A percentile compares a stretch with the other conserved stretches of the same genome.
Evolutionary conservation across 2,888 invertebrate species (phyloP).

Genomic region (Latrodectus hesperus): DNA sequence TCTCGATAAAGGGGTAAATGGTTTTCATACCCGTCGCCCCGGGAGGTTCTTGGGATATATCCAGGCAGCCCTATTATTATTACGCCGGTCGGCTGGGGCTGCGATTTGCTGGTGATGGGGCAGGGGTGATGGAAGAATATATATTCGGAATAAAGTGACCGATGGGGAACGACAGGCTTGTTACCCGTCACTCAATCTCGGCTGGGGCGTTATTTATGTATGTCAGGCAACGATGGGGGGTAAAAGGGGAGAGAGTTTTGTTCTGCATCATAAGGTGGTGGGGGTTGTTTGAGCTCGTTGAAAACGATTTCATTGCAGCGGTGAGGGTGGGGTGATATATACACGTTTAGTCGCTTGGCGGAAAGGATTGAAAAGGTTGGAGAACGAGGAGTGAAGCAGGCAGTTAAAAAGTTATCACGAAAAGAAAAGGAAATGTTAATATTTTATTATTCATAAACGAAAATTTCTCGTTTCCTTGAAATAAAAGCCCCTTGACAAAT

Average conservation of each 20-base stretch:
- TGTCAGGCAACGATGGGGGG: neutral
- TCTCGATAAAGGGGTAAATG: slow-evolving; percentile 65
- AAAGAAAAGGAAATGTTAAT: neutral
- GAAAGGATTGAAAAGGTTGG: neutral
- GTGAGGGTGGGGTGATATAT: neutral
- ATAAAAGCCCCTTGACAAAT: neutral
- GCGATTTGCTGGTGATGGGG: slow-evolving; percentile 40
- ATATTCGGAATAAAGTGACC: slow-evolving; percentile 63
- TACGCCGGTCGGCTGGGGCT: slow-evolving; percentile 14
- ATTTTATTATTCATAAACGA: neutral
- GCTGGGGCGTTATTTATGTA: neutral
- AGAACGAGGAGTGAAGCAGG: neutral
- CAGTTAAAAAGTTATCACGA: neutral
- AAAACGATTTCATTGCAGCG: slow-evolving; percentile 19
- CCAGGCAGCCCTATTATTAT: slow-evolving; percentile 47
- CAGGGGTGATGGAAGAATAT: slow-evolving; percentile 29
- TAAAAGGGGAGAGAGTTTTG: neutral
- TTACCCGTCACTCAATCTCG: slow-evolving; percentile 58
- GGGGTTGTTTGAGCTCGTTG: slow-evolving; percentile 5
- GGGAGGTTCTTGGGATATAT: slow-evolving; percentile 29
- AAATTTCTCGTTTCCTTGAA: neutral
- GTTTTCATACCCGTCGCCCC: slow-evolving; percentile 58
- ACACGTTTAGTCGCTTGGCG: neutral
- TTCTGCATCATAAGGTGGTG: neutral
- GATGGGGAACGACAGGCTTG: slow-evolving; percentile 50